Evolutionary conservation across 2,797 vertebrate species (phyloP).

Genomic region (Pseudopleuronectes americanus): DNA sequence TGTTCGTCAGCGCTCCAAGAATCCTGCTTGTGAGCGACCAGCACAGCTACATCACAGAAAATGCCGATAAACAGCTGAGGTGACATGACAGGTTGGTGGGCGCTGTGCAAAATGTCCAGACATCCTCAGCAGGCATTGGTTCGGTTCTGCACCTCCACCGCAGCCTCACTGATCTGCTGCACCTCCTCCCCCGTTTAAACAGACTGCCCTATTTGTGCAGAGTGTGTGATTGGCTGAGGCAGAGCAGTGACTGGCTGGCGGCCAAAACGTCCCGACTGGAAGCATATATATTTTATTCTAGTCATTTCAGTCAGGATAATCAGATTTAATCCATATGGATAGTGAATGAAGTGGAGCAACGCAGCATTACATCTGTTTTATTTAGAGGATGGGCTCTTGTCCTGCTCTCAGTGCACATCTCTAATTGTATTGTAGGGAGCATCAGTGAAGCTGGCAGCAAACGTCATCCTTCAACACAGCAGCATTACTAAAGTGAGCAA

Average conservation of each 20-base stretch:
- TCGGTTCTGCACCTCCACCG: neutral
- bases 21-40: slow-evolving; percentile 12
- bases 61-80: slow-evolving; percentile 10
- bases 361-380: slow-evolving; percentile 38
- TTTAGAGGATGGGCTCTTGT: slow-evolving; percentile 36
- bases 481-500: slow-evolving; percentile 20
- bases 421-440: slow-evolving; percentile 28
- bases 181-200: slow-evolving; percentile 20
- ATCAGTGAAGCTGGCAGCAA: slow-evolving; percentile 6
- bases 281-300: slow-evolving; percentile 43
- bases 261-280: slow-evolving; percentile 30
- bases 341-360: slow-evolving; percentile 30
- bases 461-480: slow-evolving; percentile 23
- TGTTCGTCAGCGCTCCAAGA: slow-evolving; percentile 1
- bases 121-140: slow-evolving; percentile 11
- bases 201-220: slow-evolving; percentile 55
- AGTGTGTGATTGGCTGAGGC: slow-evolving; percentile 52
- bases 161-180: slow-evolving; percentile 9
- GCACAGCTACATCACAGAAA: neutral
- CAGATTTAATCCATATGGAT: slow-evolving; percentile 50
- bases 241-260: slow-evolving; percentile 27
- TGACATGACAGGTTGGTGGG: neutral
- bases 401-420: slow-evolving; percentile 19
- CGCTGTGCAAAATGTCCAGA: neutral
- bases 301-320: slow-evolving; percentile 51